These are phyloP conservation scores for Carapus acus DNA, from an alignment of 2,797 vertebrate species.

Conservation along the genomic window DNA sequence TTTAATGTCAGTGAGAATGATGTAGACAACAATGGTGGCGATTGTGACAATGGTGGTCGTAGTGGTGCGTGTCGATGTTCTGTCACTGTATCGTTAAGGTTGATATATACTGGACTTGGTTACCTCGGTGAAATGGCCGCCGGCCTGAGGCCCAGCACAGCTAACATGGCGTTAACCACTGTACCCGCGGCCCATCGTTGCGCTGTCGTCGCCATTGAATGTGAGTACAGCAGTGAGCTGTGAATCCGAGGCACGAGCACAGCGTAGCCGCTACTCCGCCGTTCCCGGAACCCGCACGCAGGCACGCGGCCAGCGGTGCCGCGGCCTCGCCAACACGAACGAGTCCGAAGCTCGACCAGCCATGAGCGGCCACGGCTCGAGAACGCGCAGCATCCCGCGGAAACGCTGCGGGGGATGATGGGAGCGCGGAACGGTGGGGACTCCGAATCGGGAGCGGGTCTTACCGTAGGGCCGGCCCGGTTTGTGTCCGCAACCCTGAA, in stretches of 20 bases:
- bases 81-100: neutral
- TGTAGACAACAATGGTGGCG: neutral
- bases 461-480: slow-evolving; percentile 59
- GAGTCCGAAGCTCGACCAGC: slow-evolving; percentile 59
- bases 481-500: slow-evolving; percentile 36
- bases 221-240: neutral
- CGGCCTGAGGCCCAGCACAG: neutral
- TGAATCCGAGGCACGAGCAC: slow-evolving; percentile 16
- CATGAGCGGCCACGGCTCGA: slow-evolving; percentile 58
- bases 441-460: slow-evolving; percentile 27
- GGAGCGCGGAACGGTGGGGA: slow-evolving; percentile 17
- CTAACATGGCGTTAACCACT: slow-evolving; percentile 39
- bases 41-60: no score
- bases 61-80: neutral
- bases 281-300: slow-evolving; percentile 52
- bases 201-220: neutral
- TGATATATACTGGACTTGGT: neutral
- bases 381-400: slow-evolving; percentile 68
- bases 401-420: slow-evolving; percentile 23
- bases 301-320: slow-evolving; percentile 59
- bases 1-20: neutral
- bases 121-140: slow-evolving; percentile 34
- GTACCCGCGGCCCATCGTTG: accelerated
- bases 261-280: slow-evolving; percentile 27
- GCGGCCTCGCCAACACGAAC: slow-evolving; percentile 47